Evolutionary conservation across 1,140 invertebrate genomes (phyloP).

Genomic region (Drosophila ananassae): DNA sequence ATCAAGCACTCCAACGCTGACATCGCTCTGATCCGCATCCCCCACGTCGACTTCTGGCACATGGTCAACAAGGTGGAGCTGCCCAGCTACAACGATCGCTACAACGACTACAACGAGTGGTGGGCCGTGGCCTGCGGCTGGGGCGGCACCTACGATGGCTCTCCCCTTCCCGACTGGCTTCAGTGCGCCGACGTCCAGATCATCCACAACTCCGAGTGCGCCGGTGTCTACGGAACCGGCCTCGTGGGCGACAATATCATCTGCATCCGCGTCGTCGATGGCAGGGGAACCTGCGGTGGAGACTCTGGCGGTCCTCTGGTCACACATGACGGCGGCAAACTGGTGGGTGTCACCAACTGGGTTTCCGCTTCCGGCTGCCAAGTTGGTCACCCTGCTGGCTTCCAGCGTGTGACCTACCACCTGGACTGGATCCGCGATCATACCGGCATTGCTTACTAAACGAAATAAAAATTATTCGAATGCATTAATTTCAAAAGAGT

Average conservation of each 20-base stretch:
- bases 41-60: conserved; percentile 40
- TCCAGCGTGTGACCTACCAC: conserved; percentile 40
- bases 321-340: conserved; percentile 73
- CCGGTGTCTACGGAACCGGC: conserved; percentile 19
- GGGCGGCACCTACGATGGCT: conserved; percentile 46
- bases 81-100: conserved; percentile 41
- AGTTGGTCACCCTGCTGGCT: conserved; percentile 32
- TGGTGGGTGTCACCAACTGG: conserved; percentile 84
- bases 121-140: conserved; percentile 50
- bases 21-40: conserved; percentile 37
- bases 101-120: conserved; percentile 41
- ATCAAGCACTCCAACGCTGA: conserved; percentile 18
- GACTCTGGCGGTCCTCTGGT: conserved; percentile 85
- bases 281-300: conserved; percentile 72
- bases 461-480: not conserved
- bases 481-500: not conserved
- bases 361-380: conserved; percentile 28
- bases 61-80: conserved; percentile 45
- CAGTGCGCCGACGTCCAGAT: conserved; percentile 45
- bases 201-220: conserved; percentile 39
- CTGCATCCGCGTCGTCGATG: conserved; percentile 38
- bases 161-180: conserved; percentile 32
- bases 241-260: conserved; percentile 38
- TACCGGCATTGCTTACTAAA: conserved; percentile 33
- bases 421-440: conserved; percentile 44